Percentiles rank a stretch among this genome's conserved stretches.
phyloP scores from a whole-genome alignment of 1,140 invertebrate species.

The Drosophila virilis region DNA sequence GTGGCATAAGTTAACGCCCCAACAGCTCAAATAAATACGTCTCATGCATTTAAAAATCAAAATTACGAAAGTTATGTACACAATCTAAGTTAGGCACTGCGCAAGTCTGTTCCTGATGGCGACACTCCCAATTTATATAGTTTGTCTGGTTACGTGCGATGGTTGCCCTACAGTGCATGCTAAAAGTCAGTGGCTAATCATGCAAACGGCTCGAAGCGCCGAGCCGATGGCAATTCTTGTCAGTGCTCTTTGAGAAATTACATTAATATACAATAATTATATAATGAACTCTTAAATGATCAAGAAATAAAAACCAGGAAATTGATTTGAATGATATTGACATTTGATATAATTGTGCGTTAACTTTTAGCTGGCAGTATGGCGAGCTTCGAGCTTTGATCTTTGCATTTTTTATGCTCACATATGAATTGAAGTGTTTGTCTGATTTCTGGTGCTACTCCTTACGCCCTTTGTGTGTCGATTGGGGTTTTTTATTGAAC shows the following conservation, averaged over 20 bases:
- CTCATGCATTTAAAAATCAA: background rate
- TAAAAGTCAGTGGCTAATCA: too few species aligned
- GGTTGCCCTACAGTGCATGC: too few species aligned
- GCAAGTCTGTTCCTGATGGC: too few species aligned
- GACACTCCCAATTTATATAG: too few species aligned
- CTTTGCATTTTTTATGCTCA: constrained; percentile 33
- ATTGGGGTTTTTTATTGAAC: constrained; percentile 38
- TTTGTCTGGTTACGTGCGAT: too few species aligned
- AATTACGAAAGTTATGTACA: background rate
- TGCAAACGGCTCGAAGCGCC: too few species aligned
- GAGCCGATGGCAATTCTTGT: too few species aligned
- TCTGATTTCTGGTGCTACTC: constrained; percentile 50
- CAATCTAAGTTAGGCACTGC: background rate
- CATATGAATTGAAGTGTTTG: constrained; percentile 65
- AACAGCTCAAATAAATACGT: background rate
- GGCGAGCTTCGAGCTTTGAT: constrained; percentile 5
- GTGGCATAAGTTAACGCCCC: background rate
- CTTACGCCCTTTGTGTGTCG: constrained; percentile 15
- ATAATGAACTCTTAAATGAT: too few species aligned
- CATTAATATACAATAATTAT: too few species aligned
- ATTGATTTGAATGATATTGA: background rate
- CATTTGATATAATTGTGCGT: background rate
- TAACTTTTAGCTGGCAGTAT: constrained; percentile 42
- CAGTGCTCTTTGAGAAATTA: too few species aligned
- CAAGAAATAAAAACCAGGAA: too few species aligned